These are phyloP conservation scores for Dasypolia templi DNA, from an alignment of 2,888 invertebrate species.

Conservation along the genomic window DNA sequence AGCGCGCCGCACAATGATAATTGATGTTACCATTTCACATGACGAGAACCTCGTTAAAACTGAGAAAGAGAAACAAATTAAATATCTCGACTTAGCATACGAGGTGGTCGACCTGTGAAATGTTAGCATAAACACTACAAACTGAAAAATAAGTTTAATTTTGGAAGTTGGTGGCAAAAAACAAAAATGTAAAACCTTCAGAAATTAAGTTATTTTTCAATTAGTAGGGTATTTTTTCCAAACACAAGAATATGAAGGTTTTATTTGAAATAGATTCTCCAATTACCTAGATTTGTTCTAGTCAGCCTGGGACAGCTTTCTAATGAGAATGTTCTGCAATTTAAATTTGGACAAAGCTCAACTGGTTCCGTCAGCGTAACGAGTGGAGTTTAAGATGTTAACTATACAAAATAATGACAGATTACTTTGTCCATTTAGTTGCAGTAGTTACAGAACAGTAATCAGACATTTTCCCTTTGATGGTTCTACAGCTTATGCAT, in stretches of 20 bases:
- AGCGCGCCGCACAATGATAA: too few relatives aligned
- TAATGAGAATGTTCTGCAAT: conserved; percentile 44
- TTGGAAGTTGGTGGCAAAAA: too few relatives aligned
- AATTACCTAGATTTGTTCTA: background rate
- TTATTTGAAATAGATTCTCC: conserved; percentile 8
- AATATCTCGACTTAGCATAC: too few relatives aligned
- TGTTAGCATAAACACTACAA: too few relatives aligned
- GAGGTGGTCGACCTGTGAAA: too few relatives aligned
- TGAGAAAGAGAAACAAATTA: too few relatives aligned
- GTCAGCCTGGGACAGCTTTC: conserved; percentile 7
- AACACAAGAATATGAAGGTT: conserved; percentile 7
- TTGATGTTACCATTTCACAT: too few relatives aligned
- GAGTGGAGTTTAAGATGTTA: conserved; percentile 16
- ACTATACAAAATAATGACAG: conserved; percentile 23
- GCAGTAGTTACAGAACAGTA: background rate
- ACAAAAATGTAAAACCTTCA: too few relatives aligned
- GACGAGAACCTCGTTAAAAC: too few relatives aligned
- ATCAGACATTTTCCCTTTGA: background rate
- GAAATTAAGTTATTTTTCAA: too few relatives aligned
- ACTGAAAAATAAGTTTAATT: too few relatives aligned
- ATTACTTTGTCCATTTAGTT: conserved; percentile 12
- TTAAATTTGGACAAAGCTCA: conserved; percentile 37
- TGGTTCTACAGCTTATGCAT: background rate
- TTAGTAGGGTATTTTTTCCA: too few relatives aligned
- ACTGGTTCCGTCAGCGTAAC: conserved; percentile 16